Conservation (phyloP, 2,888 invertebrate species). For the Heliconius ethilla region DNA sequence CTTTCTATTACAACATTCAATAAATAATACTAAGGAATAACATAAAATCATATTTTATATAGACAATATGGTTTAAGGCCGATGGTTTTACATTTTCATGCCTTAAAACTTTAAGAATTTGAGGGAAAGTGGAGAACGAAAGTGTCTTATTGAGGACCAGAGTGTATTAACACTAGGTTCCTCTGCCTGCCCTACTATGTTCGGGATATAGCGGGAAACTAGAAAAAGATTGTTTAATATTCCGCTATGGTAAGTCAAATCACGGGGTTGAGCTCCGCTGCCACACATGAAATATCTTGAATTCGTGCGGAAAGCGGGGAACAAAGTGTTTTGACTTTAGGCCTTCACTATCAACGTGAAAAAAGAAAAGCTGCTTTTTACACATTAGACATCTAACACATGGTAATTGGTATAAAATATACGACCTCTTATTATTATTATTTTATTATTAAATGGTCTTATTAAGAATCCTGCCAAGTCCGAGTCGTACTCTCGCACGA, state of each 20-base stretch:
- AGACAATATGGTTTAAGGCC: not conserved
- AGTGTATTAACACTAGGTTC: not conserved
- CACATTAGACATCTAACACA: too few relatives aligned
- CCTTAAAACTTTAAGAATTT: not conserved
- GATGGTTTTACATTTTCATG: not conserved
- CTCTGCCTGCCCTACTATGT: not conserved
- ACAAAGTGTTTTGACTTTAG: too few relatives aligned
- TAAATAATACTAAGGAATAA: not conserved
- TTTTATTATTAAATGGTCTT: too few relatives aligned
- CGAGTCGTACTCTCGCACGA: too few relatives aligned
- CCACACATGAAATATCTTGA: not conserved
- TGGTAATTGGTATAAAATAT: too few relatives aligned
- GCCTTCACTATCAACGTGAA: too few relatives aligned
- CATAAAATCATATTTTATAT: not conserved
- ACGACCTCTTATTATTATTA: too few relatives aligned
- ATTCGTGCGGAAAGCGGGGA: too few relatives aligned
- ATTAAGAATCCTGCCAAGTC: too few relatives aligned
- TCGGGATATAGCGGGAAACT: not conserved
- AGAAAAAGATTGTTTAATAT: not conserved
- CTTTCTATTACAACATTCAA: conserved; percentile 10
- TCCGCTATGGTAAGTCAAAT: not conserved
- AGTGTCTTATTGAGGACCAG: not conserved
- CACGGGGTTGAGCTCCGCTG: not conserved
- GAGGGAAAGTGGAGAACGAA: not conserved
- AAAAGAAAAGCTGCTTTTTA: too few relatives aligned